phyloP scores from a whole-genome alignment of 2,888 invertebrate genomes.

The Tipula vernalis region DNA sequence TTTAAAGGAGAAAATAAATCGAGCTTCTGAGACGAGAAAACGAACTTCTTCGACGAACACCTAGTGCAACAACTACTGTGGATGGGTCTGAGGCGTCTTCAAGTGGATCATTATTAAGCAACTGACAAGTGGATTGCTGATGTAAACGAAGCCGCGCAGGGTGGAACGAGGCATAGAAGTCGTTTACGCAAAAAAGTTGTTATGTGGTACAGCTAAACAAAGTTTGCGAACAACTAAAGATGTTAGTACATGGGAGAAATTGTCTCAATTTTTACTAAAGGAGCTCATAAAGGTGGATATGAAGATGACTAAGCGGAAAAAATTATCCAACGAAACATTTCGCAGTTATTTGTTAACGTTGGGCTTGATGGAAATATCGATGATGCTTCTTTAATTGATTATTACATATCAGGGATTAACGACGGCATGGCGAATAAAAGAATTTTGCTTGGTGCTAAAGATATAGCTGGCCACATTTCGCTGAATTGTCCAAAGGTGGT shows the following conservation, averaged over 20 bases:
- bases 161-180: background rate
- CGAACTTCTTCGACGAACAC: no score
- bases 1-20: no score
- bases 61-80: no score
- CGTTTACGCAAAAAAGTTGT: no score
- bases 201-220: no score
- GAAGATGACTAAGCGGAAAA: no score
- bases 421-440: conserved; percentile 13
- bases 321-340: background rate
- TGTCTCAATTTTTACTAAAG: background rate
- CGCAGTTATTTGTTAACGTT: background rate
- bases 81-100: no score
- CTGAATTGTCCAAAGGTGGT: background rate
- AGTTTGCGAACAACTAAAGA: no score
- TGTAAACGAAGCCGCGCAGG: background rate
- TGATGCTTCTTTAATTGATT: background rate
- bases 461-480: conserved; percentile 22
- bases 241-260: background rate
- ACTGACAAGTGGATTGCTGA: no score
- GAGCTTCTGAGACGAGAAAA: no score
- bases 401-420: conserved; percentile 8
- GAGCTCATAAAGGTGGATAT: background rate
- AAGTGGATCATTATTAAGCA: no score
- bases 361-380: background rate
- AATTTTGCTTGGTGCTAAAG: conserved; percentile 12